Evolutionary conservation across 1,140 invertebrate species (phyloP).

Genomic region (Drosophila subpulchrella): DNA sequence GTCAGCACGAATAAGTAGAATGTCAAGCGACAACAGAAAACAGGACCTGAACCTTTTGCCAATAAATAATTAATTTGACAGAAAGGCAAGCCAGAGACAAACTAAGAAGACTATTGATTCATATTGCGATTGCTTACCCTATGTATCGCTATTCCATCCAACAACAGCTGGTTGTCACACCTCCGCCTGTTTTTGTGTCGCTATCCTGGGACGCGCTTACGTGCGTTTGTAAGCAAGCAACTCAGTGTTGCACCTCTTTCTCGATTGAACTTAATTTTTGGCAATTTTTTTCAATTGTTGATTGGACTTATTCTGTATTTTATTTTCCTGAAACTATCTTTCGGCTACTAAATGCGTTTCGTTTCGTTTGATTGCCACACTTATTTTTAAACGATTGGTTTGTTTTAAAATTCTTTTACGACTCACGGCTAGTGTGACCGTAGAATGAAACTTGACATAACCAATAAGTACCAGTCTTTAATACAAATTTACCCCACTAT

Average conservation of each 20-base stretch:
- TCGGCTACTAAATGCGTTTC: constrained; percentile 54
- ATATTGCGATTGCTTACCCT: constrained; percentile 46
- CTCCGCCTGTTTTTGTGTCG: constrained; percentile 1
- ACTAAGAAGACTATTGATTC: constrained; percentile 46
- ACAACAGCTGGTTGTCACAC: constrained; percentile 57
- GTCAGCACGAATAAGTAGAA: constrained; percentile 38
- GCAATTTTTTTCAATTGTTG: not conserved
- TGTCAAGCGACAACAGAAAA: not conserved
- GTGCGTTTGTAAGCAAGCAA: not conserved
- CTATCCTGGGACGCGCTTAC: not conserved
- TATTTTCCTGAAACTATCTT: not conserved
- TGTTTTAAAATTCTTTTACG: constrained; percentile 37
- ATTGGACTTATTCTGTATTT: not conserved
- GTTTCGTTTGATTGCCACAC: constrained; percentile 62
- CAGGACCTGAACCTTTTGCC: constrained; percentile 9
- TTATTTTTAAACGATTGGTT: constrained; percentile 42
- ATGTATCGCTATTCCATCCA: constrained; percentile 62
- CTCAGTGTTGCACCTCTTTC: not conserved
- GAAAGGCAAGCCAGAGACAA: not conserved
- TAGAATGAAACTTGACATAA: not conserved
- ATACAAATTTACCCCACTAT: too few relatives aligned
- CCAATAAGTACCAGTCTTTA: too few relatives aligned
- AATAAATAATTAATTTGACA: constrained; percentile 43
- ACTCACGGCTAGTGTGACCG: not conserved
- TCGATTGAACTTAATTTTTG: not conserved